Percentiles rank a stretch among this genome's conserved stretches.
Evolutionary conservation across 2,113 vertebrate species (phyloP).

Genomic region (Eretmochelys imbricata): DNA sequence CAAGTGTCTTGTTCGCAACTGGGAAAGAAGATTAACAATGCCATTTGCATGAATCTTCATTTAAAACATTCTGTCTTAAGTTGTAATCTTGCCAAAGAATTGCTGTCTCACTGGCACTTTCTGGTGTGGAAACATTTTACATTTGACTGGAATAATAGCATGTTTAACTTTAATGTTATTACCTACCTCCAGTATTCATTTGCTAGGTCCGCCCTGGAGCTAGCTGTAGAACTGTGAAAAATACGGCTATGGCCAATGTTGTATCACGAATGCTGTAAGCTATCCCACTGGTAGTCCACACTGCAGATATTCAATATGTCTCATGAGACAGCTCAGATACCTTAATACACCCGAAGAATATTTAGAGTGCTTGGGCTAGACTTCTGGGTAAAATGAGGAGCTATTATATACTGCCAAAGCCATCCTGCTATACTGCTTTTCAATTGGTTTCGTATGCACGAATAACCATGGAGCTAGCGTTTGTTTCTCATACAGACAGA

Average conservation of each 20-base stretch:
- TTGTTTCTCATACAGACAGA: constrained; percentile 28
- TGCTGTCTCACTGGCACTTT: constrained; percentile 44
- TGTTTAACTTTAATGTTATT: constrained; percentile 57
- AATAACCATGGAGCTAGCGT: neutral
- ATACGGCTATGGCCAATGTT: neutral
- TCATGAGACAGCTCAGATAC: neutral
- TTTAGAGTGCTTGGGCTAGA: neutral
- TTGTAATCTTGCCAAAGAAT: constrained; percentile 36
- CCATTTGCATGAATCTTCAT: constrained; percentile 1
- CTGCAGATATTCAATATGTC: neutral
- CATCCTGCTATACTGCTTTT: constrained; percentile 47
- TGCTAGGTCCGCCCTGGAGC: constrained; percentile 23
- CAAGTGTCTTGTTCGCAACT: neutral
- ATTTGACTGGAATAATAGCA: constrained; percentile 42
- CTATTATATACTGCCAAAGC: neutral
- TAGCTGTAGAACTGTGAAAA: neutral
- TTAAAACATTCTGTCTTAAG: constrained; percentile 16
- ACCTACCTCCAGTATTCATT: constrained; percentile 44
- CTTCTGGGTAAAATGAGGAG: constrained; percentile 24
- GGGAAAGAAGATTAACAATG: constrained; percentile 44
- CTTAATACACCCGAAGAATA: neutral
- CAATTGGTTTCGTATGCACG: constrained; percentile 44
- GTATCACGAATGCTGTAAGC: neutral
- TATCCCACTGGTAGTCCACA: neutral
- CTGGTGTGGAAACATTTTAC: constrained; percentile 52